Base-by-base conservation (phyloP, 1,140 invertebrate genomes). In the Drepana arcuata region DNA sequence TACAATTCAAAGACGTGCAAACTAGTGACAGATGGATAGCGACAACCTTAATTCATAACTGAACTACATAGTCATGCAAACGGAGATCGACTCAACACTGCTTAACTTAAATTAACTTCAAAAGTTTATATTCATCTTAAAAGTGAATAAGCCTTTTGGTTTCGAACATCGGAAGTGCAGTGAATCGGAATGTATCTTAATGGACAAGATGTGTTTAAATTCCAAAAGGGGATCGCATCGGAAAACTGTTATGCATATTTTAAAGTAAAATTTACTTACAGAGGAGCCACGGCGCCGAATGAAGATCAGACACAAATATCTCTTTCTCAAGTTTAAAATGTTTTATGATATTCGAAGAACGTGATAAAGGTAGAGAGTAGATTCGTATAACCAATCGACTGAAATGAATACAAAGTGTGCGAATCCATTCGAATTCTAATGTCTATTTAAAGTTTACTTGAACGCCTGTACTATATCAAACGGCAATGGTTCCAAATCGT, bases 171-270 rank as follows among this genome's bases (percentile, higher is more conserved):
- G 42, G 35, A 41, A 61, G 52, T 51, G 64, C 52, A 55, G 42
- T 57, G 59, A 81, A 78, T 77, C 45, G 63, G 64, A 79, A 81
- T 75, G 74, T 74, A 73, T 75, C 73, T 77, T 81, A 82, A 79
- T 82, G 75, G 62, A 70, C 34, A 60, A 55, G 66, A 72, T 74
- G 69, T 72, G 66, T 79, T 82, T 78, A 73, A 79, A 78, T 78
- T 79, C 70, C 48, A 51, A 67, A 65, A 63, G 67, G 54, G 69
- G 65, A 64, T 71, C 72, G 71, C 74, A 67, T 71, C 47, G 72
- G 74, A 71, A 77, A 81, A 75, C 72, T 79, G 70, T 81, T 78
- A 79, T 75, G 77, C 77, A 81, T 81, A 81, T 81, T 79, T 81
- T 79, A 81, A 81, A 81, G 68, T 75, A 63, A 73, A 79, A 79